Evolutionary conservation across 2,113 vertebrate genomes (phyloP).

Genomic region (Sardina pilchardus): DNA sequence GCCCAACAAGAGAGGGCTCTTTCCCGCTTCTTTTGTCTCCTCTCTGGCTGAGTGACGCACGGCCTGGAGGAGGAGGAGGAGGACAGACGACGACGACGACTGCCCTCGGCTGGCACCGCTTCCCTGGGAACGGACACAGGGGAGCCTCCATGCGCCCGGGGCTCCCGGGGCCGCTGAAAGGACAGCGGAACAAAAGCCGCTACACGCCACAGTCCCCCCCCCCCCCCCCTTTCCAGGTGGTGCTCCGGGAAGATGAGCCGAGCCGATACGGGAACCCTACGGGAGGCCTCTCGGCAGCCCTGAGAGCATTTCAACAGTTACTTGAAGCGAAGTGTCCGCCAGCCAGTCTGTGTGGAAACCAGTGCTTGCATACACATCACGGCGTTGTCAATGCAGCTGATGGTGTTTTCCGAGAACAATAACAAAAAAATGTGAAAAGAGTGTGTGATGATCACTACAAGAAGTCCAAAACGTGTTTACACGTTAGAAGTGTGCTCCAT

Average conservation of each 20-base stretch:
- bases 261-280: background rate
- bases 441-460: background rate
- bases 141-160: background rate
- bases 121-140: background rate
- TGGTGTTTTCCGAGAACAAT: background rate
- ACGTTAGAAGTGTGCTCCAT: background rate
- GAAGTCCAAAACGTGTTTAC: background rate
- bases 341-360: background rate
- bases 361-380: background rate
- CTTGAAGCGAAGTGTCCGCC: background rate
- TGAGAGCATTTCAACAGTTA: background rate
- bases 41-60: constrained; percentile 54
- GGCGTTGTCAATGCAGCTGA: background rate
- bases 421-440: background rate
- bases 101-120: background rate
- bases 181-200: background rate
- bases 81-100: background rate
- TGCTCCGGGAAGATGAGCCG: background rate
- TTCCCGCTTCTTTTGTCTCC: constrained; percentile 70
- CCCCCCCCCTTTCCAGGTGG: background rate
- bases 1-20: constrained; percentile 68
- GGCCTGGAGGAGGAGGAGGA: background rate
- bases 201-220: background rate
- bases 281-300: background rate
- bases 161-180: background rate